phyloP scores from a whole-genome alignment of 2,888 invertebrate species.

The Volucella zonaria region DNA sequence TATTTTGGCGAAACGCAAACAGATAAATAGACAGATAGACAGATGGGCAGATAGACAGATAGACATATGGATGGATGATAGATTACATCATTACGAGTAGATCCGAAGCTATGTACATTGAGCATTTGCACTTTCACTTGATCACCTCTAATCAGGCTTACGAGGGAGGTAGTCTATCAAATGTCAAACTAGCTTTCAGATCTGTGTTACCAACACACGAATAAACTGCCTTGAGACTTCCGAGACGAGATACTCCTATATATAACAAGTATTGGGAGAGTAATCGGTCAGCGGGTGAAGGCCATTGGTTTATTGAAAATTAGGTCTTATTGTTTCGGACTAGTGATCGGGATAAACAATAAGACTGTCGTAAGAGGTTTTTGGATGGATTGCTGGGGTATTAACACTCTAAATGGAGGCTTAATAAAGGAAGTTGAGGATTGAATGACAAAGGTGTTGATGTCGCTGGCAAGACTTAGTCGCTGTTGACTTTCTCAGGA shows the following conservation, averaged over 20 bases:
- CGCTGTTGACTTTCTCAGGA: no score
- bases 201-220: background rate
- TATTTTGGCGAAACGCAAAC: slow-evolving; percentile 24
- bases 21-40: background rate
- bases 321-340: slow-evolving; percentile 14
- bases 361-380: background rate
- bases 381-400: background rate
- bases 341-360: background rate
- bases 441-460: background rate
- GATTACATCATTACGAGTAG: slow-evolving; percentile 16
- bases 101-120: background rate
- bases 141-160: slow-evolving; percentile 23
- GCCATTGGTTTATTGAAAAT: slow-evolving; percentile 32
- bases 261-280: slow-evolving; percentile 11
- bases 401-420: slow-evolving; percentile 13
- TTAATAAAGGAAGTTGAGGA: background rate
- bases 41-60: no score
- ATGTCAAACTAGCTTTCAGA: slow-evolving; percentile 15
- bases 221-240: slow-evolving; percentile 4
- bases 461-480: background rate
- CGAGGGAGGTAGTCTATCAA: slow-evolving; percentile 4
- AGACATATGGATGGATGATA: slow-evolving; percentile 19
- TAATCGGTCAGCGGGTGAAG: slow-evolving; percentile 48
- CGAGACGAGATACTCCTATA: background rate
- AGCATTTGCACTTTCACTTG: slow-evolving; percentile 48